phyloP scores from a whole-genome alignment of 2,888 invertebrate species.

The Drosophila sordidula region DNA sequence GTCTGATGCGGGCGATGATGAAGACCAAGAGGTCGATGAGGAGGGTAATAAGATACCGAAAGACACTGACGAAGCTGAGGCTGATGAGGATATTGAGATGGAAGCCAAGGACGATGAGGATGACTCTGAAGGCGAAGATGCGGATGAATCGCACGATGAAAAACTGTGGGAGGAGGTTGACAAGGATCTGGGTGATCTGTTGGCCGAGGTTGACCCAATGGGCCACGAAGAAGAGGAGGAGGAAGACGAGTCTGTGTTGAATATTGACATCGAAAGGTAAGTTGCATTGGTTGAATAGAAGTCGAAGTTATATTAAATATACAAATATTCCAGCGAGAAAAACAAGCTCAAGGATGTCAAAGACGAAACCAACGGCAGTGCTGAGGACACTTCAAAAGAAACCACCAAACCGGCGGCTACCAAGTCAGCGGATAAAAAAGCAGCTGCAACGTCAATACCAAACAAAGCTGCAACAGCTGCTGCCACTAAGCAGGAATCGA shows the following conservation, averaged over 20 bases:
- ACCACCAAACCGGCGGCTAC: slow-evolving; percentile 13
- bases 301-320: not conserved
- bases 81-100: slow-evolving; percentile 82
- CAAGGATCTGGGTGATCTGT: slow-evolving; percentile 91
- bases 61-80: slow-evolving; percentile 86
- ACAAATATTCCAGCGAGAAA: slow-evolving; percentile 86
- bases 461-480: slow-evolving; percentile 28
- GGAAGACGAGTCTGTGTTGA: slow-evolving; percentile 87
- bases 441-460: slow-evolving; percentile 21
- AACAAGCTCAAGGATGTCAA: slow-evolving; percentile 82
- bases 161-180: slow-evolving; percentile 93
- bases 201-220: slow-evolving; percentile 89
- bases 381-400: slow-evolving; percentile 52
- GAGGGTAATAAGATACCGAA: slow-evolving; percentile 43
- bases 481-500: slow-evolving; percentile 15
- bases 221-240: slow-evolving; percentile 89
- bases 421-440: slow-evolving; percentile 44
- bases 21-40: slow-evolving; percentile 48
- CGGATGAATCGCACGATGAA: slow-evolving; percentile 87
- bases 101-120: slow-evolving; percentile 83
- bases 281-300: not conserved
- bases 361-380: slow-evolving; percentile 70
- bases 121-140: slow-evolving; percentile 87
- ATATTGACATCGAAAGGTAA: slow-evolving; percentile 86
- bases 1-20: slow-evolving; percentile 59